Base-by-base conservation (phyloP, 2,888 invertebrate species). In the Ramazzottius varieornatus region DNA sequence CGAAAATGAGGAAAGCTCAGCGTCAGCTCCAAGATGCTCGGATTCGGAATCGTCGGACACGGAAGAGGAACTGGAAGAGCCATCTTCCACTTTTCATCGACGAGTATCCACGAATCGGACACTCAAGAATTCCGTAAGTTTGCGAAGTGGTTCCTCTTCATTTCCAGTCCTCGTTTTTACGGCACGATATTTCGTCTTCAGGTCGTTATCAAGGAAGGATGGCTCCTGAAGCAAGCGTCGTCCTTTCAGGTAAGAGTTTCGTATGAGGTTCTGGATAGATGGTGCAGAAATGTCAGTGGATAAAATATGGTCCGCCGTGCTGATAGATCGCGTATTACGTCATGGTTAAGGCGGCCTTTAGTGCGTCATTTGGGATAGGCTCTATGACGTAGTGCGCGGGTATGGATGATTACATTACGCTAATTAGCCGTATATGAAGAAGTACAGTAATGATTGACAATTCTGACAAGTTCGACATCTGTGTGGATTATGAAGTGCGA, bases 211-310 rank as follows among this genome's bases (percentile, higher is more conserved):
- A 86, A 85, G 77, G 87, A 88, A 78, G 88, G 88, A 67, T 87
- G 83, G 80, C 80, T 88, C 77, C 82, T 86, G 82, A 88, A 88
- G 78, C 87, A 88, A 78, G 86, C 86, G 68, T 73, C 72, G 64
- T 73, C 74, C 46, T 76, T 77, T 69, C 76, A 76, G 71, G 76
- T 76, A 70, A 65, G 70, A 66, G n/a, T n/a, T n/a, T n/a, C n/a
- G n/a, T n/a, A n/a, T n/a, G n/a, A n/a, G n/a, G n/a, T n/a, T n/a
- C n/a, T n/a, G n/a, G n/a, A n/a, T n/a, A n/a, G n/a, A n/a, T n/a
- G n/a, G n/a, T n/a, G n/a, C n/a, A n/a, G n/a, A n/a, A n/a, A n/a
- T n/a, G n/a, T n/a, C n/a, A n/a, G n/a, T n/a, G n/a, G n/a, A n/a
- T n/a, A n/a, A n/a, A n/a, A n/a, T n/a, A n/a, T n/a, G n/a, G n/a